These are phyloP conservation scores for Acrocephalus scirpaceus DNA, from an alignment of 2,797 vertebrate genomes.

Conservation along the genomic window DNA sequence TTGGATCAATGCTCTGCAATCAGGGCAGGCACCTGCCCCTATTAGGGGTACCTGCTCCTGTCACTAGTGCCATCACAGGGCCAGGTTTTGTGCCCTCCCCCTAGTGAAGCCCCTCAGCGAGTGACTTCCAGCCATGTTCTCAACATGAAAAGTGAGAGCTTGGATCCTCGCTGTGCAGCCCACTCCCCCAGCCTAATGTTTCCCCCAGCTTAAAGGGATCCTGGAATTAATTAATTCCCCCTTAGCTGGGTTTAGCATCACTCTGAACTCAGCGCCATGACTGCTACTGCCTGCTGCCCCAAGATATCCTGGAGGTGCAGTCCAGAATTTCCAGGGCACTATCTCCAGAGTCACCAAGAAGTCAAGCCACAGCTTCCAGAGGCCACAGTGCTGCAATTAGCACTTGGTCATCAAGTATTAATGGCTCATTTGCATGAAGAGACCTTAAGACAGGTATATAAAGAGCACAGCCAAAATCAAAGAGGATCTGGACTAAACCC, in stretches of 20 bases:
- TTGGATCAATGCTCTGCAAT: not conserved
- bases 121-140: fast-evolving
- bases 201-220: not conserved
- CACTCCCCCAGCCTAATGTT: not conserved
- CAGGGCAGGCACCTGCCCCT: not conserved
- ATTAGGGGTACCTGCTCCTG: not conserved
- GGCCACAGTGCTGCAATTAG: not conserved
- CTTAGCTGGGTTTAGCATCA: not conserved
- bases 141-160: not conserved
- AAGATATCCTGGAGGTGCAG: not conserved
- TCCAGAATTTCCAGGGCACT: not conserved
- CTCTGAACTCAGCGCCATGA: not conserved
- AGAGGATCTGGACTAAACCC: not conserved
- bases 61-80: not conserved
- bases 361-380: not conserved
- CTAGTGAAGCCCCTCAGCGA: fast-evolving
- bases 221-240: not conserved
- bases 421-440: not conserved
- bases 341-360: not conserved
- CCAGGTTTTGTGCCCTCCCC: not conserved
- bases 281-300: not conserved
- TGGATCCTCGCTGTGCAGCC: not conserved
- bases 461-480: not conserved
- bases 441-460: not conserved
- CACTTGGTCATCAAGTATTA: not conserved